phyloP scores from a whole-genome alignment of 2,888 invertebrate species.

The Smittia aterrima region DNA sequence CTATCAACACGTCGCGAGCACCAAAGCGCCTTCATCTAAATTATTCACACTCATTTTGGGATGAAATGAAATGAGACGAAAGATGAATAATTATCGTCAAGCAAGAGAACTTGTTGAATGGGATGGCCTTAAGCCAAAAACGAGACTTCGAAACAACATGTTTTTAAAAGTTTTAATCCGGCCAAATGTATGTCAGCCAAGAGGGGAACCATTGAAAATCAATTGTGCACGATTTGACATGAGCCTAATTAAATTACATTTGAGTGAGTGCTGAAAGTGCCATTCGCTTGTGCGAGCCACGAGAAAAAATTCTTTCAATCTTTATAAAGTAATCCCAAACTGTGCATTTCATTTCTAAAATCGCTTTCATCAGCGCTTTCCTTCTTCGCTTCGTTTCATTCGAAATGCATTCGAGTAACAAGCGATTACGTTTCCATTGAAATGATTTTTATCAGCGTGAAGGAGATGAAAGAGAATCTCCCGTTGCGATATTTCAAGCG shows the following conservation, averaged over 20 bases:
- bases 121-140: neutral
- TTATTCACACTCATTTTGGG: constrained; percentile 27
- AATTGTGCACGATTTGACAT: constrained; percentile 32
- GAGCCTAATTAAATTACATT: constrained; percentile 18
- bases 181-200: constrained; percentile 12
- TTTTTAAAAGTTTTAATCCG: neutral
- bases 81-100: constrained; percentile 16
- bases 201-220: constrained; percentile 24
- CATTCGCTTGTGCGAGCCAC: neutral
- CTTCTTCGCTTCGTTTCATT: neutral
- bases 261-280: constrained; percentile 10
- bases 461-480: neutral
- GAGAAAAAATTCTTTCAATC: neutral
- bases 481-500: neutral
- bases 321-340: neutral
- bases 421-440: neutral
- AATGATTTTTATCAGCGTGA: constrained; percentile 8
- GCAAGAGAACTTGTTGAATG: constrained; percentile 20
- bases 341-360: constrained; percentile 23
- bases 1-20: neutral
- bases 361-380: constrained; percentile 15
- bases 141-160: neutral
- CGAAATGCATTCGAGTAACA: constrained; percentile 6
- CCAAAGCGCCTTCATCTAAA: neutral
- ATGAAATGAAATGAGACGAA: neutral